A percentile compares a stretch with the other conserved stretches of the same genome.
Conservation (phyloP, 2,888 invertebrate genomes). For the Xanthorhoe spadicearia region DNA sequence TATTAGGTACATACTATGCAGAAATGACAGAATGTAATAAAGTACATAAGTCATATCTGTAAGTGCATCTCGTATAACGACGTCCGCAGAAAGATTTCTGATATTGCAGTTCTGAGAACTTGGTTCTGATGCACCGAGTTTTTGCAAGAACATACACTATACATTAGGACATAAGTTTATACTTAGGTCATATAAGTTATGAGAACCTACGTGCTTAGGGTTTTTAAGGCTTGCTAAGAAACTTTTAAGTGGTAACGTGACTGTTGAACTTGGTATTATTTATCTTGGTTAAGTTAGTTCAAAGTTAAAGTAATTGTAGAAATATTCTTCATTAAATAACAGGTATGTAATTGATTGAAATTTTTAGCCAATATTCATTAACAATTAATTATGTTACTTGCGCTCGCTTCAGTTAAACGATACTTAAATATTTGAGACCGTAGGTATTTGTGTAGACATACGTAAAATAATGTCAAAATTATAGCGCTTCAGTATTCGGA, state of each 20-base stretch:
- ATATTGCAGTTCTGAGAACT: conserved; percentile 76
- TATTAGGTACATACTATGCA: background rate
- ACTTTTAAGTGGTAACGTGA: background rate
- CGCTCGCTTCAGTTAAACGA: no score
- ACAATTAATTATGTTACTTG: no score
- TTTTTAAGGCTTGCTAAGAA: conserved; percentile 24
- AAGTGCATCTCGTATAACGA: conserved; percentile 74
- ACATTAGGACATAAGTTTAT: conserved; percentile 3
- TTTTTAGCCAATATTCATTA: no score
- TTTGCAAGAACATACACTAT: conserved; percentile 41
- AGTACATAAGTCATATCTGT: conserved; percentile 54
- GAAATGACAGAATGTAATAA: background rate
- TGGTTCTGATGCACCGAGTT: conserved; percentile 61
- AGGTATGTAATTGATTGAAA: background rate
- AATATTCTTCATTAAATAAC: background rate
- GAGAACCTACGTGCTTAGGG: conserved; percentile 26
- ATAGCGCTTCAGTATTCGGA: no score
- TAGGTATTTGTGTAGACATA: no score
- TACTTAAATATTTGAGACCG: no score
- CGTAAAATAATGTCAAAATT: no score
- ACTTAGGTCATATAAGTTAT: conserved; percentile 3
- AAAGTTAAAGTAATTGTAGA: background rate
- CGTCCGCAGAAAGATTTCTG: conserved; percentile 67
- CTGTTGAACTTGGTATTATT: background rate
- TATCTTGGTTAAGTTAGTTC: background rate